These are phyloP conservation scores for Ramphastos sulfuratus DNA, from an alignment of 2,113 vertebrate genomes.

Conservation along the genomic window DNA sequence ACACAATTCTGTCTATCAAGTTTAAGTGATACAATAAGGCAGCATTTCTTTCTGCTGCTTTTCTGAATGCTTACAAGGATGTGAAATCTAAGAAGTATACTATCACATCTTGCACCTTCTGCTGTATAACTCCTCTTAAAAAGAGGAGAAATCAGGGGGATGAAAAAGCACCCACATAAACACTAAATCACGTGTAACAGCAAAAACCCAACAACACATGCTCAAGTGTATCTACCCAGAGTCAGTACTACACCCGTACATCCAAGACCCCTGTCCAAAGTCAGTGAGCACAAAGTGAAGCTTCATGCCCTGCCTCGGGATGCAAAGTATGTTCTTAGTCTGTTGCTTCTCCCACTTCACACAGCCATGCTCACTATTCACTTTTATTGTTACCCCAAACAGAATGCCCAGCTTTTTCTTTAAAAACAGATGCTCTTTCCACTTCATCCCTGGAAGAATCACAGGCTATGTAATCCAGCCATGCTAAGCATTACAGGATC, in stretches of 20 bases:
- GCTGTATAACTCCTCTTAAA: neutral
- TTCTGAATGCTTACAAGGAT: neutral
- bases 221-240: neutral
- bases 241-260: fast-evolving
- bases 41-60: neutral
- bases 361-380: neutral
- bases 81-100: neutral
- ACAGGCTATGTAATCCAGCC: fast-evolving
- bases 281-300: neutral
- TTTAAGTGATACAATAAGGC: neutral
- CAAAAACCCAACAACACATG: fast-evolving
- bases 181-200: neutral
- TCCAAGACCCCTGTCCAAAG: neutral
- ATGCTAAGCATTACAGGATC: fast-evolving
- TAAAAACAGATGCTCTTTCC: neutral
- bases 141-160: fast-evolving
- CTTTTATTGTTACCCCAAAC: neutral
- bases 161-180: neutral
- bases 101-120: too few relatives aligned
- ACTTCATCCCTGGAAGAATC: too few relatives aligned
- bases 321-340: neutral
- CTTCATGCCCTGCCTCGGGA: neutral
- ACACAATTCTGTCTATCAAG: fast-evolving
- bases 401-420: neutral
- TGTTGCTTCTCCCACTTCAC: neutral